Conservation (phyloP, 2,797 vertebrate species). For the Limosa lapponica region DNA sequence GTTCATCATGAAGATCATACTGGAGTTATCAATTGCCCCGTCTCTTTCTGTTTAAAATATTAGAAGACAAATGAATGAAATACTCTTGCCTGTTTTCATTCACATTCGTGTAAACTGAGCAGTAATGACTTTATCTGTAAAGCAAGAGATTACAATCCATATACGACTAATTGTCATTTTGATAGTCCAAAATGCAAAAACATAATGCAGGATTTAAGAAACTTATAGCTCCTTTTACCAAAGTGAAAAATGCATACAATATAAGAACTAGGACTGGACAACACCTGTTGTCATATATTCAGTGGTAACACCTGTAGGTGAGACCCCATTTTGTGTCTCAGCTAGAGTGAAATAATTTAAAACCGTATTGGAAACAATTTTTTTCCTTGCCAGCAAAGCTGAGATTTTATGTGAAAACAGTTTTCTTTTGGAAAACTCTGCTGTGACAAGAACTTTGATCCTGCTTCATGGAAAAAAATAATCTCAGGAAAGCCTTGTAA, state of each 20-base stretch:
- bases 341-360: background rate
- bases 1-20: background rate
- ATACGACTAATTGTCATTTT: background rate
- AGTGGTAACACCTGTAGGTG: background rate
- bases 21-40: background rate
- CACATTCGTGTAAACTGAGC: background rate
- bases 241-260: background rate
- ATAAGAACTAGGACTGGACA: background rate
- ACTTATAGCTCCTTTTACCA: background rate
- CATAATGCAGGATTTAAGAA: background rate
- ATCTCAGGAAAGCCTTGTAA: background rate
- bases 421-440: background rate
- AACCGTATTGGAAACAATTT: background rate
- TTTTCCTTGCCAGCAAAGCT: background rate
- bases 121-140: background rate
- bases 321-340: background rate
- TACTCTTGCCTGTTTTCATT: background rate
- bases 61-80: background rate
- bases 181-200: background rate
- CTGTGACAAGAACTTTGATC: background rate
- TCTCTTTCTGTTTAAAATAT: background rate
- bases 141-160: background rate
- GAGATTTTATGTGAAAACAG: background rate
- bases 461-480: background rate
- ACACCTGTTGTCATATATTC: background rate